Base-by-base conservation (phyloP, 2,113 vertebrate species). In the Alces alces region DNA sequence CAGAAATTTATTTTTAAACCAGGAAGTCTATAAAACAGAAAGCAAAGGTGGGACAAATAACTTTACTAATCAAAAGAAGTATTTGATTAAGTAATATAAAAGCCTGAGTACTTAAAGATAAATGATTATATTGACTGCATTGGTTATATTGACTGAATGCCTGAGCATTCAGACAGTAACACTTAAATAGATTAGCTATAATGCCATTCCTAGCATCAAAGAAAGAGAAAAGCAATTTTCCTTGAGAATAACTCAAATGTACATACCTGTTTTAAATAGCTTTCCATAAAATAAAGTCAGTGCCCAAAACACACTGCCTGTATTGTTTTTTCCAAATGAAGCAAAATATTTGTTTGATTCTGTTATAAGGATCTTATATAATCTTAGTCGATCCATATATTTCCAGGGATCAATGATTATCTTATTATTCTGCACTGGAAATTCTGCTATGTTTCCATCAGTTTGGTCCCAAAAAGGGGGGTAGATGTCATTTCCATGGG, bases 281-380 rank as follows among this genome's bases (percentile, higher is more conserved):
- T 8, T 50, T 64, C 84, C 89, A 66, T 47, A 95, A 50, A 27
- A n/a, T 89, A 95, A 57, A 7, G 30, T 27, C 36, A 60, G 28
- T 60, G 7, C 30, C 93, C 89, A 96, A 3, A 88, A 25, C 7
- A 88, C 83, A 33, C 92, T 89, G 36, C 33, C 78, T 33, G 5
- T 21, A 47, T 64, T 2, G 19, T 83, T 83, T 55, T 73, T 2
- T 57, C 84, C 93, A 96, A 78, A 57, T 3, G 79, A 55, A 83
- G 52, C 12, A 89, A 92, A 92, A 78, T 95, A 95, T 47, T 89
- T 88, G n/a, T 80, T 83, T 36, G 96, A 23, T 76, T 92, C 9
- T 50, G 4, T 84, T 8, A 95, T 55, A 30, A 96, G 54, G 14
- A 88, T 83, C 54, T 94, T 92, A 27, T 27, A 88, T 17, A 96